Percentiles rank a stretch among this genome's conserved stretches.
phyloP scores from a whole-genome alignment of 2,888 invertebrate species.

The Barypeithes pellucidus region DNA sequence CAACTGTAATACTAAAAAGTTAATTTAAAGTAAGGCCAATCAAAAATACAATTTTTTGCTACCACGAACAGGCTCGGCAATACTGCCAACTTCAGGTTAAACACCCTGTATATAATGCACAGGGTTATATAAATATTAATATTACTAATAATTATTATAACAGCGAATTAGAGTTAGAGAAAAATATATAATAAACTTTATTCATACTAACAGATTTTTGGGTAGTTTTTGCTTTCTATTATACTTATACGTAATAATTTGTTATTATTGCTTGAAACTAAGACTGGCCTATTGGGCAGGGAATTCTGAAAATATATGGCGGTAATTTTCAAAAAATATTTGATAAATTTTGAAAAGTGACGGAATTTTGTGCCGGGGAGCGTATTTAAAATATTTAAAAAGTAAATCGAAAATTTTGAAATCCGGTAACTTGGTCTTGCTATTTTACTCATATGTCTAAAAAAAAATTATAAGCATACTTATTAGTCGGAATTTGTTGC shows the following conservation, averaged over 20 bases:
- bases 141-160: conserved; percentile 59
- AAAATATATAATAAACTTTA: conserved; percentile 22
- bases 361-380: too few species aligned
- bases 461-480: too few species aligned
- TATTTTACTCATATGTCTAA: too few species aligned
- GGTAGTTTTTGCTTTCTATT: conserved; percentile 56
- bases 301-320: conserved; percentile 17
- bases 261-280: conserved; percentile 48
- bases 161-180: conserved; percentile 65
- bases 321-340: too few species aligned
- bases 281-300: conserved; percentile 50
- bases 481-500: too few species aligned
- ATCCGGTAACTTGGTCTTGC: too few species aligned
- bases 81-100: neutral
- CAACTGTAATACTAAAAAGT: too few species aligned
- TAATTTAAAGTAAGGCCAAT: too few species aligned
- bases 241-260: conserved; percentile 39
- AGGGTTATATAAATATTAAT: conserved; percentile 64
- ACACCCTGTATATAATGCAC: conserved; percentile 61
- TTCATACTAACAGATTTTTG: conserved; percentile 45
- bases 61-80: neutral
- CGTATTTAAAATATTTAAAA: too few species aligned
- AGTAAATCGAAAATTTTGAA: too few species aligned
- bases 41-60: neutral
- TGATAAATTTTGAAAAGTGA: too few species aligned